Evolutionary conservation across 2,888 invertebrate species (phyloP).

Genomic region (Drosophila kuntzei): DNA sequence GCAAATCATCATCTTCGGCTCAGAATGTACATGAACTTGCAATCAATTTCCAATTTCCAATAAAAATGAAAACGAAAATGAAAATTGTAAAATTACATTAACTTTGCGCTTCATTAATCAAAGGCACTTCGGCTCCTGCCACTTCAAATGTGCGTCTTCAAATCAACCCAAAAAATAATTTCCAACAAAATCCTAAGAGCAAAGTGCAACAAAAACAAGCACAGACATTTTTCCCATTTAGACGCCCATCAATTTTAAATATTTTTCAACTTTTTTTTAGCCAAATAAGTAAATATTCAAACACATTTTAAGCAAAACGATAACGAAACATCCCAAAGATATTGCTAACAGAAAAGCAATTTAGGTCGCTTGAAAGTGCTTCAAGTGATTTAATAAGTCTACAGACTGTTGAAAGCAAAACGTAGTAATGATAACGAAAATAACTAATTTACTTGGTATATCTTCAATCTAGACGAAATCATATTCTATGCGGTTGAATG

Average conservation of each 20-base stretch:
- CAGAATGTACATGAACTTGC: conserved; percentile 25
- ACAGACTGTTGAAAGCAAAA: conserved; percentile 8
- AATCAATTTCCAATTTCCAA: conserved; percentile 55
- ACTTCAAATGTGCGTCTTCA: conserved; percentile 48
- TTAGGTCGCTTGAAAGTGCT: conserved; percentile 11
- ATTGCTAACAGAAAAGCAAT: conserved; percentile 1
- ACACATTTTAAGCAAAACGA: conserved; percentile 36
- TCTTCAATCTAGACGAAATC: not conserved
- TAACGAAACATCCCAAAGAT: conserved; percentile 15
- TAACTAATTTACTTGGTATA: conserved; percentile 3
- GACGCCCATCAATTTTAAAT: conserved; percentile 56
- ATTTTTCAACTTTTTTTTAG: conserved; percentile 43
- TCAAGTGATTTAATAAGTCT: conserved; percentile 28
- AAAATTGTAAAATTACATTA: conserved; percentile 64
- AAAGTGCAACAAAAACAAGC: conserved; percentile 43
- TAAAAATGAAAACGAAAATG: conserved; percentile 41
- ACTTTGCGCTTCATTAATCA: conserved; percentile 75
- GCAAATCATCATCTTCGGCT: conserved; percentile 42
- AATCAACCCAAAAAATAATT: conserved; percentile 56
- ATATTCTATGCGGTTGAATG: not conserved
- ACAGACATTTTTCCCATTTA: conserved; percentile 34
- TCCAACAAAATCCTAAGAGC: conserved; percentile 29
- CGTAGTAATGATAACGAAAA: conserved; percentile 4
- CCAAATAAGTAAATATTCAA: conserved; percentile 47
- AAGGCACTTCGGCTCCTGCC: conserved; percentile 52